Base-by-base conservation (phyloP, 1,140 invertebrate genomes). In the Penaeus chinensis region DNA sequence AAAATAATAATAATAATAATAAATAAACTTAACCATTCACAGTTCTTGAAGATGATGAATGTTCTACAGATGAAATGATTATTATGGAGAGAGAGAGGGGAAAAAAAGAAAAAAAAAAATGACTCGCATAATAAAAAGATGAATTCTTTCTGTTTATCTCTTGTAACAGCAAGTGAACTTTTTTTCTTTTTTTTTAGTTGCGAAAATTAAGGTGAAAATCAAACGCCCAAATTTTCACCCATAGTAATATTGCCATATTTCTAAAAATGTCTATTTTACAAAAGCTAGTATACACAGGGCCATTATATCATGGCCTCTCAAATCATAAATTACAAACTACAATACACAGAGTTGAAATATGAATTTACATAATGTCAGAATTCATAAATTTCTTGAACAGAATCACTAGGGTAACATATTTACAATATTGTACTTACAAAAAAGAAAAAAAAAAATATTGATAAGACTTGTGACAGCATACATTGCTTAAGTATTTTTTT, bases 251-350 rank as follows among this genome's bases (percentile, higher is more conserved):
- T 88, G 82, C 82, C 78, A 81, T 88, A 87, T 88, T 88, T 80
- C 77, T 84, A 89, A 79, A 89, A 84, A 80, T 84, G 62, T 84
- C 78, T 89, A 84, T 84, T 84, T 89, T 89, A 89, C 83, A 84
- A 84, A 84, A 88, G 82, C 83, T 89, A 87, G 80, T 87, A 87
- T 87, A 87, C 85, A 87, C 85, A 87, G 60, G 81, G 85, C 85
- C 85, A 47, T 78, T 61, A 65, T 87, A 82, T 63, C 47, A 61
- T 82, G 81, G 71, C 85, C 85, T 77, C 82, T 82, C 85, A 69
- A 87, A 82, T 87, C 80, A 87, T 87, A 87, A 87, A 87, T 87
- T 87, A 87, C 81, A 77, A 42, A 87, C 85, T 87, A 87, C 80
- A 87, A 87, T 87, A 87, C 85, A 87, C 71, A 54, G 76, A 86